Conservation (phyloP, 2,797 vertebrate genomes). For the Tachyglossus aculeatus region DNA sequence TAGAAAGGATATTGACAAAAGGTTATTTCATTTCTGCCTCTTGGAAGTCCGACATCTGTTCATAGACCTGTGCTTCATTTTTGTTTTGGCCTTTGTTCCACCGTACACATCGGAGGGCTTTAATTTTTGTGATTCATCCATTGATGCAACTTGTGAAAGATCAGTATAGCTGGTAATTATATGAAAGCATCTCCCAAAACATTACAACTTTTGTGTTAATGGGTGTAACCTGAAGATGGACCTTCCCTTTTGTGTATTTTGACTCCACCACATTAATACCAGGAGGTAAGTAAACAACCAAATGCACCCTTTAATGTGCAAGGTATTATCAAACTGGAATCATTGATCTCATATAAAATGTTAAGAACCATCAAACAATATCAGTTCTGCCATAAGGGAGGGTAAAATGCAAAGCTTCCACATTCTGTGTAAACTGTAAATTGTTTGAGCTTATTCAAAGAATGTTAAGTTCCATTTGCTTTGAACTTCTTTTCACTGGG, state of each 20-base stretch:
- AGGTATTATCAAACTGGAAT: slow-evolving; percentile 38
- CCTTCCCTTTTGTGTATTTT: slow-evolving; percentile 57
- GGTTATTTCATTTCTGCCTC: slow-evolving; percentile 53
- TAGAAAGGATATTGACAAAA: slow-evolving; percentile 49
- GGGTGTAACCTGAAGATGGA: slow-evolving; percentile 61
- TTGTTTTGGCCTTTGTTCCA: slow-evolving; percentile 38
- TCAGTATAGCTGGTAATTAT: slow-evolving; percentile 43
- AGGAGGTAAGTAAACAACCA: slow-evolving; percentile 43
- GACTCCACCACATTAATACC: slow-evolving; percentile 47
- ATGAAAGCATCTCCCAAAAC: slow-evolving; percentile 60
- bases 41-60: slow-evolving; percentile 45
- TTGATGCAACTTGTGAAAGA: slow-evolving; percentile 69
- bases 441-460: slow-evolving; percentile 45
- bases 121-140: slow-evolving; percentile 35
- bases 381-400: slow-evolving; percentile 48
- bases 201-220: slow-evolving; percentile 66
- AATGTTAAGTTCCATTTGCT: slow-evolving; percentile 44
- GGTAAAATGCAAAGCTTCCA: slow-evolving; percentile 10
- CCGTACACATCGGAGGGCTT: slow-evolving; percentile 24
- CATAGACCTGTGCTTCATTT: slow-evolving; percentile 38
- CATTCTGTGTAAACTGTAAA: slow-evolving; percentile 34
- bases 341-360: slow-evolving; percentile 50
- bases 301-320: slow-evolving; percentile 35
- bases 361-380: slow-evolving; percentile 52
- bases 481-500: slow-evolving; percentile 52